Evolutionary conservation across 2,888 invertebrate species (phyloP).

Genomic region (Cremastobaeus sp.): DNA sequence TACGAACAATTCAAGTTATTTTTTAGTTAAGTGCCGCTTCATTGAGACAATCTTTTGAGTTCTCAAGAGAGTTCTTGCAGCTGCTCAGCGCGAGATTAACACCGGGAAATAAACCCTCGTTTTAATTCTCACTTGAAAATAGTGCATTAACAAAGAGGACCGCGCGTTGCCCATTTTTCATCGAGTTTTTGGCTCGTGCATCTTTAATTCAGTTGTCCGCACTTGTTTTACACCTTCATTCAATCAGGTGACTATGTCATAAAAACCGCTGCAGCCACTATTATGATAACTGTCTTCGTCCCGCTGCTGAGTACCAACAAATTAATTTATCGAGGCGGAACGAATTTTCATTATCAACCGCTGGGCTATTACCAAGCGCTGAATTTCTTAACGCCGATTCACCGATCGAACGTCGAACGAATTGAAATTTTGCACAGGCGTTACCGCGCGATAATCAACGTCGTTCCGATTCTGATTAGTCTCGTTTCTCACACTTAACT

Average conservation of each 20-base stretch:
- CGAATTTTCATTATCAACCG: no score
- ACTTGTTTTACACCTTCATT: no score
- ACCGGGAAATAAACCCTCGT: neutral
- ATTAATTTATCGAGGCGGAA: no score
- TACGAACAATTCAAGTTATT: constrained; percentile 9
- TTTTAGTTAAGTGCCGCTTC: constrained; percentile 14
- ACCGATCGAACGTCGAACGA: neutral
- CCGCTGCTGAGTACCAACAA: no score
- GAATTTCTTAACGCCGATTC: constrained; percentile 8
- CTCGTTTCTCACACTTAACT: constrained; percentile 15
- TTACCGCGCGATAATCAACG: constrained; percentile 7
- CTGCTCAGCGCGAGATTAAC: no score
- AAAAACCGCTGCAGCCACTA: no score
- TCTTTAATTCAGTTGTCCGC: constrained; percentile 13
- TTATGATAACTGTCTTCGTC: no score
- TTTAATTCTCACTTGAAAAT: neutral
- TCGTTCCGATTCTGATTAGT: constrained; percentile 12
- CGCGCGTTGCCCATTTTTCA: neutral
- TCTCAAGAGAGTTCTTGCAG: neutral
- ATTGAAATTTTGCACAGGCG: constrained; percentile 4
- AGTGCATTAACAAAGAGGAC: neutral
- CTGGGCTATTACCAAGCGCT: no score
- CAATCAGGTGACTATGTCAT: no score
- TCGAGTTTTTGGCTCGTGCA: neutral
- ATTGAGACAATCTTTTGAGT: constrained; percentile 4